phyloP scores from a whole-genome alignment of 1,140 invertebrate genomes.

The Cardiocondyla obscurior region DNA sequence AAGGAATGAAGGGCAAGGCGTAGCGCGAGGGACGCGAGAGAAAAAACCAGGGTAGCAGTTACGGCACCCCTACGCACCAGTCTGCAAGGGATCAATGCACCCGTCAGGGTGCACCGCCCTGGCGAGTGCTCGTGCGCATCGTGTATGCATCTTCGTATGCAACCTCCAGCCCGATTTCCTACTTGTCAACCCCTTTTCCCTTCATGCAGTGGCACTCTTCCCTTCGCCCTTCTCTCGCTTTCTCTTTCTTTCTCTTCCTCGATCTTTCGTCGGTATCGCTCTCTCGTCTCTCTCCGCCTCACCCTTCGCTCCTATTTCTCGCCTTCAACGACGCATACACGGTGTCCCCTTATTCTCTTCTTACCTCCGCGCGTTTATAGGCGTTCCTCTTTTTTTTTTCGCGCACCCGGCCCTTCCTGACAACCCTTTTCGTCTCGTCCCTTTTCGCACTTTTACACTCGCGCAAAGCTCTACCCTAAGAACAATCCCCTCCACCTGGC shows the following conservation, averaged over 20 bases:
- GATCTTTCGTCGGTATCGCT: conserved; percentile 5
- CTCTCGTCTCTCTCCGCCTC: conserved; percentile 22
- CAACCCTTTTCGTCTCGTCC: conserved; percentile 63
- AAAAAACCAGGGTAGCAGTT: conserved; percentile 74
- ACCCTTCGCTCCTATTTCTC: conserved; percentile 53
- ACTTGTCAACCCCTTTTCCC: conserved; percentile 65
- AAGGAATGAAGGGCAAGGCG: conserved; percentile 46
- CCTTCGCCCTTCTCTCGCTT: background rate
- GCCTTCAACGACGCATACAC: conserved; percentile 32
- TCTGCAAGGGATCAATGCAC: conserved; percentile 80
- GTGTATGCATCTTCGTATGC: conserved; percentile 81
- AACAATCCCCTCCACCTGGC: conserved; percentile 71
- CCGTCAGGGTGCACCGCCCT: conserved; percentile 80
- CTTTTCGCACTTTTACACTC: conserved; percentile 78
- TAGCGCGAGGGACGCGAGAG: conserved; percentile 30
- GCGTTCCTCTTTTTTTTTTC: conserved; percentile 51
- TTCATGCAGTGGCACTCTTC: conserved; percentile 38
- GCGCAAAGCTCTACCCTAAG: conserved; percentile 74
- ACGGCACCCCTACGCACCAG: conserved; percentile 75
- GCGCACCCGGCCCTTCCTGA: conserved; percentile 59
- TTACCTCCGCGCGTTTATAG: conserved; percentile 42
- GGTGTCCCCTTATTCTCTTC: conserved; percentile 56
- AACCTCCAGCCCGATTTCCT: conserved; percentile 72
- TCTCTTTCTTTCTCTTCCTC: background rate
- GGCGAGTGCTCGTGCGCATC: conserved; percentile 77